Percentiles rank a stretch among this genome's conserved stretches.
Evolutionary conservation across 2,113 vertebrate genomes (phyloP).

Genomic region (Labeo rohita): DNA sequence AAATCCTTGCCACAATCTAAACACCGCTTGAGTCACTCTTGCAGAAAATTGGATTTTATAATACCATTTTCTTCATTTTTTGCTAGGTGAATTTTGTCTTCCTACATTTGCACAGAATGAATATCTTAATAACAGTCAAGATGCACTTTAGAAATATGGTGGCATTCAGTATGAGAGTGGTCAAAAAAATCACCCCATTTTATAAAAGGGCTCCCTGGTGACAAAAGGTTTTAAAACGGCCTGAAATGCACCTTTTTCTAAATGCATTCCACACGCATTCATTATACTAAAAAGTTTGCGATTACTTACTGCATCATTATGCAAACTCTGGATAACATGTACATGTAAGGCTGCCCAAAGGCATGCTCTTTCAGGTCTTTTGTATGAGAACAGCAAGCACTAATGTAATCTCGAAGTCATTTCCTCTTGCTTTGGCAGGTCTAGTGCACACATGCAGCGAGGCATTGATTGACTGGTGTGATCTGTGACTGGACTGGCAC

Average conservation of each 20-base stretch:
- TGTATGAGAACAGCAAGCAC: not conserved
- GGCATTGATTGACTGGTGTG: conserved; percentile 10
- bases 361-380: not conserved
- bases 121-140: conserved; percentile 2
- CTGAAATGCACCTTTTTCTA: not conserved
- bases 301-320: not conserved
- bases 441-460: not conserved
- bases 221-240: not conserved
- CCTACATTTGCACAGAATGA: not conserved
- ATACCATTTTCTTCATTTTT: conserved; percentile 24
- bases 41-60: conserved; percentile 39
- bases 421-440: conserved; percentile 16
- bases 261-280: not conserved
- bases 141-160: not conserved
- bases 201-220: not conserved
- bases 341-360: not conserved
- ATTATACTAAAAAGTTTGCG: not conserved
- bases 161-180: not conserved
- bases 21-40: conserved; percentile 24
- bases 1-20: conserved; percentile 2
- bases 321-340: not conserved
- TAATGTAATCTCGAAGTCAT: conserved; percentile 21
- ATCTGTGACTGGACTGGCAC: not conserved
- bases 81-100: conserved; percentile 1
- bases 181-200: not conserved